Evolutionary conservation across 2,888 invertebrate genomes (phyloP).

Genomic region (Eupithecia vulgata): DNA sequence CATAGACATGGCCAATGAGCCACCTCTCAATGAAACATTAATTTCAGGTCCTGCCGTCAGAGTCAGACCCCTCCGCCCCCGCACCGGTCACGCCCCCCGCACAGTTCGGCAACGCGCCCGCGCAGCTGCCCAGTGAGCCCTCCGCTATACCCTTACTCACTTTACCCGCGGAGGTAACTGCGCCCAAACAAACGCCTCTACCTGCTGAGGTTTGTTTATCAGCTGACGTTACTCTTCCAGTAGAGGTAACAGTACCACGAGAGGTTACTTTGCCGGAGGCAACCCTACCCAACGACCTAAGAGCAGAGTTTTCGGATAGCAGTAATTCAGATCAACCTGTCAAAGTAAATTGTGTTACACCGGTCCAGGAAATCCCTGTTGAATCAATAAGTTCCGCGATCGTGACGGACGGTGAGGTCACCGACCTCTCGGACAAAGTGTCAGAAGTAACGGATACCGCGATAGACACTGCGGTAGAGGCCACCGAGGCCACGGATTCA

Average conservation of each 20-base stretch:
- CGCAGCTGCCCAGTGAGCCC: not conserved
- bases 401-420: not conserved
- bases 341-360: constrained; percentile 7
- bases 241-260: not conserved
- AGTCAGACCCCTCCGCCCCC: constrained; percentile 14
- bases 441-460: not conserved
- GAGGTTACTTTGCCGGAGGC: not conserved
- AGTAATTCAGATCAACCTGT: constrained; percentile 5
- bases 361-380: not conserved
- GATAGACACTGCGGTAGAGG: constrained; percentile 13
- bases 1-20: too few species aligned
- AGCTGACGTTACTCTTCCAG: not conserved
- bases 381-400: not conserved
- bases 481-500: not conserved
- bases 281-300: not conserved
- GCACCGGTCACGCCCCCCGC: constrained; percentile 26
- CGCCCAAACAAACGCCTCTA: not conserved
- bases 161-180: not conserved
- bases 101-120: constrained; percentile 15
- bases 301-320: not conserved
- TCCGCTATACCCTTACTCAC: not conserved
- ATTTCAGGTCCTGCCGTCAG: constrained; percentile 18
- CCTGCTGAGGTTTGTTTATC: not conserved
- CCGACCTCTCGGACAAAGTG: constrained; percentile 11
- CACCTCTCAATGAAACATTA: not conserved